Base-by-base conservation (phyloP, 1,140 invertebrate genomes). In the Platyura marginata region DNA sequence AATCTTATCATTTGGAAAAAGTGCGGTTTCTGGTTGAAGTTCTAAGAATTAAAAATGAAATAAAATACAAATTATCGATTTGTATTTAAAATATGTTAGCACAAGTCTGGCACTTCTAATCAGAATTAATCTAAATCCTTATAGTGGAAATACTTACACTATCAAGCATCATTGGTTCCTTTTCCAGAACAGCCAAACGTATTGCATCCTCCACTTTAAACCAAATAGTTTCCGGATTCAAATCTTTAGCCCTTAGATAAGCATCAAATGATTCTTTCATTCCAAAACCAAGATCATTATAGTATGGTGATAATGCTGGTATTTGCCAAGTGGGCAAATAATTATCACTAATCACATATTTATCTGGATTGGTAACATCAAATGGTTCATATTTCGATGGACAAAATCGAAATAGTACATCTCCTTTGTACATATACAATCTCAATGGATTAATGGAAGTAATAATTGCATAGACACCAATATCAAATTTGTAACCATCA, bases 1-100 rank as follows among this genome's bases (percentile, higher is more conserved):
- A 97, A 87, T 38, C 93, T 70, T 57, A 94, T 80, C 61, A 97
- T 68, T 66, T 96, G 92, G 64, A 97, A 97, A 53, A 93, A 96
- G 51, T 90, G 87, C 29, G 75, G 61, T 22, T 65, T 65, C 2
- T 66, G 67, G 46, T 64, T 62, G 52, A 71, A 76, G 3, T 61
- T 54, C 36, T 56, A n/a, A n/a, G n/a, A n/a, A n/a, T n/a, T n/a
- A n/a, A n/a, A n/a, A n/a, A n/a, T n/a, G n/a, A n/a, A n/a, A n/a
- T n/a, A n/a, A n/a, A n/a, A n/a, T n/a, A n/a, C n/a, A n/a, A n/a
- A n/a, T n/a, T n/a, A n/a, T n/a, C n/a, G n/a, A n/a, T n/a, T n/a
- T n/a, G n/a, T n/a, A n/a, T n/a, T n/a, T n/a, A n/a, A n/a, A n/a
- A n/a, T n/a, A n/a, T n/a, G n/a, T n/a, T n/a, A n/a, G n/a, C n/a